Conservation (phyloP, 2,113 vertebrate genomes). For the Connochaetes taurinus region DNA sequence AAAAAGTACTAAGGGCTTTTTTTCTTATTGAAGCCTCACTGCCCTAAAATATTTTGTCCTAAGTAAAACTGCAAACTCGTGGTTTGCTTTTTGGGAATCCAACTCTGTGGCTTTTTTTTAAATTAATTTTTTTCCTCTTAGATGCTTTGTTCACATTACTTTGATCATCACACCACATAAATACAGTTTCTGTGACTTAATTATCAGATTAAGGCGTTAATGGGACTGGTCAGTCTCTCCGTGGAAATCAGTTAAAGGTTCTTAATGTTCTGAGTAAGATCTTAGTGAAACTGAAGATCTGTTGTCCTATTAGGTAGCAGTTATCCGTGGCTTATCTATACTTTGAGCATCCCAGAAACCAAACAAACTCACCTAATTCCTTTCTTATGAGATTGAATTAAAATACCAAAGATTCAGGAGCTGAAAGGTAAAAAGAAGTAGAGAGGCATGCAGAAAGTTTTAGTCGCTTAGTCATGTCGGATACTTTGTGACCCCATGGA, state of each 20-base stretch:
- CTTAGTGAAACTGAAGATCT: neutral
- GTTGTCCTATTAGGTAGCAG: neutral
- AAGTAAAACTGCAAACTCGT: neutral
- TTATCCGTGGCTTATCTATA: neutral
- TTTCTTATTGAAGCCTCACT: neutral
- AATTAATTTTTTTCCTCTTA: neutral
- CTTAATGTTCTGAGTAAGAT: neutral
- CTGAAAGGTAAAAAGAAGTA: neutral
- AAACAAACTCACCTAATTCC: neutral
- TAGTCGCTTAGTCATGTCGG: neutral
- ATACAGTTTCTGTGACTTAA: neutral
- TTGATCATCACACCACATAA: neutral
- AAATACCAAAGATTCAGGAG: slow-evolving; percentile 19
- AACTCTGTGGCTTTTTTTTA: neutral
- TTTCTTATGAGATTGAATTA: neutral
- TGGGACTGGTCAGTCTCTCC: neutral
- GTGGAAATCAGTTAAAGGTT: neutral
- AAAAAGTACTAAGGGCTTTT: neutral
- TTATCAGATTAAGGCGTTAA: slow-evolving; percentile 6
- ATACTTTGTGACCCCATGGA: neutral
- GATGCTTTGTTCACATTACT: slow-evolving; percentile 10
- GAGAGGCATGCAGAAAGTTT: neutral
- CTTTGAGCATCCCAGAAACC: neutral
- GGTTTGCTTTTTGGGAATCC: neutral
- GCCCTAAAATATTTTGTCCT: neutral